These are phyloP conservation scores for Cacoxenus indagator DNA, from an alignment of 2,888 invertebrate genomes.

Conservation along the genomic window DNA sequence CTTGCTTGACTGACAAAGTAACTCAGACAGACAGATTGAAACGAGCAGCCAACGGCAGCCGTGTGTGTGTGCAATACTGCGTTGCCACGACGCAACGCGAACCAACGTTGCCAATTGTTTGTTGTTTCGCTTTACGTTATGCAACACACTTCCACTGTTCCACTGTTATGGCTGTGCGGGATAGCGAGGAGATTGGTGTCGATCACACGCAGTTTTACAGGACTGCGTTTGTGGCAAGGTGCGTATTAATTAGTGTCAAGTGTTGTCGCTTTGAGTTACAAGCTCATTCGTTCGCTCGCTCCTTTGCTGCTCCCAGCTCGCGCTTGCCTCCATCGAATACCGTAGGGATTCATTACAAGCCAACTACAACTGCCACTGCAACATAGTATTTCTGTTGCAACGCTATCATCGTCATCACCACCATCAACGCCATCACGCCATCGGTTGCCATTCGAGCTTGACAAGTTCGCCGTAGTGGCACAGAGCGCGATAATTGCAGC, in stretches of 20 bases:
- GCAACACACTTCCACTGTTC: too few relatives aligned
- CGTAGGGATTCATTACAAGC: constrained; percentile 17
- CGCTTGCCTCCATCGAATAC: not conserved
- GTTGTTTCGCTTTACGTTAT: not conserved
- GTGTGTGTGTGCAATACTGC: not conserved
- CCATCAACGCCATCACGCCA: not conserved
- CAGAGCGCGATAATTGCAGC: not conserved
- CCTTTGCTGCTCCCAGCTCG: not conserved
- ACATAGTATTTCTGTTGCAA: not conserved
- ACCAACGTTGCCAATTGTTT: too few relatives aligned
- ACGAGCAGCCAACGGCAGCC: not conserved
- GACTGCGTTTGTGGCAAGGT: constrained; percentile 26
- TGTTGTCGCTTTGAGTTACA: constrained; percentile 47
- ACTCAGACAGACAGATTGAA: constrained; percentile 15
- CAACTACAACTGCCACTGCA: not conserved
- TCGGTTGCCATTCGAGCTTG: constrained; percentile 1
- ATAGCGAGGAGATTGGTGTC: too few relatives aligned
- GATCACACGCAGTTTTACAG: not conserved
- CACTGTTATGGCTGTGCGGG: too few relatives aligned
- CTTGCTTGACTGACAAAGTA: not conserved
- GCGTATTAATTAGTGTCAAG: constrained; percentile 67
- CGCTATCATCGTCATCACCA: not conserved
- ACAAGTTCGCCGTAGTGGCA: not conserved
- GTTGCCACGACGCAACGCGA: not conserved
- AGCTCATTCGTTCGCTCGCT: not conserved